Conservation (phyloP, 2,797 vertebrate species). For the Scleropages formosus region DNA sequence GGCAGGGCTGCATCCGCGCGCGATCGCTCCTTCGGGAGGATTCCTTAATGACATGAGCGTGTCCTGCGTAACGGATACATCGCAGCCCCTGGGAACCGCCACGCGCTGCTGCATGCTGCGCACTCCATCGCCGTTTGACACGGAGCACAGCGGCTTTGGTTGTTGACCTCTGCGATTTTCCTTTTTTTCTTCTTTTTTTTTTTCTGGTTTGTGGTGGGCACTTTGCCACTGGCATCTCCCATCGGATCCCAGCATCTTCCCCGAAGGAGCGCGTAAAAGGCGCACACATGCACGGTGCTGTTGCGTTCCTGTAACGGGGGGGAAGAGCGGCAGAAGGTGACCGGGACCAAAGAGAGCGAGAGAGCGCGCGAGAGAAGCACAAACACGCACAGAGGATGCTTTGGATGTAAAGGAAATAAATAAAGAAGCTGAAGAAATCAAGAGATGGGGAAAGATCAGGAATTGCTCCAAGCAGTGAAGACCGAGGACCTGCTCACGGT, state of each 20-base stretch:
- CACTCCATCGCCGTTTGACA: neutral
- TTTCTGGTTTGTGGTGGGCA: neutral
- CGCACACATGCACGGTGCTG: slow-evolving; percentile 42
- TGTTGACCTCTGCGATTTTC: neutral
- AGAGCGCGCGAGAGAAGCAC: slow-evolving; percentile 31
- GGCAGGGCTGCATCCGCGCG: too few relatives aligned
- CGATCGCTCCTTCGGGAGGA: slow-evolving; percentile 5
- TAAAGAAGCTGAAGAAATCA: slow-evolving; percentile 31
- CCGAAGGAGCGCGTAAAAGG: slow-evolving; percentile 32
- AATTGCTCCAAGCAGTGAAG: slow-evolving; percentile 97
- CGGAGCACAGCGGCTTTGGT: slow-evolving; percentile 23
- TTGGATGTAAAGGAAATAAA: slow-evolving; percentile 61
- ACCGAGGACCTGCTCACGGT: slow-evolving; percentile 92
- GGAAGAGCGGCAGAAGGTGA: slow-evolving; percentile 59
- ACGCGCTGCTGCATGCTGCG: neutral
- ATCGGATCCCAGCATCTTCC: slow-evolving; percentile 41
- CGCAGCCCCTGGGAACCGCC: neutral
- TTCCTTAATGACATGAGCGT: neutral
- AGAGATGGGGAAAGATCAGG: slow-evolving; percentile 97
- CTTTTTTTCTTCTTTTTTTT: slow-evolving; percentile 11
- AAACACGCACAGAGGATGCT: slow-evolving; percentile 62
- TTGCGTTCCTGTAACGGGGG: slow-evolving; percentile 39
- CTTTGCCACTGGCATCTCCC: neutral
- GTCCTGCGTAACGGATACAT: neutral
- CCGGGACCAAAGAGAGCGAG: too few relatives aligned